Evolutionary conservation across 2,113 vertebrate genomes (phyloP).

Genomic region (Cygnus atratus): DNA sequence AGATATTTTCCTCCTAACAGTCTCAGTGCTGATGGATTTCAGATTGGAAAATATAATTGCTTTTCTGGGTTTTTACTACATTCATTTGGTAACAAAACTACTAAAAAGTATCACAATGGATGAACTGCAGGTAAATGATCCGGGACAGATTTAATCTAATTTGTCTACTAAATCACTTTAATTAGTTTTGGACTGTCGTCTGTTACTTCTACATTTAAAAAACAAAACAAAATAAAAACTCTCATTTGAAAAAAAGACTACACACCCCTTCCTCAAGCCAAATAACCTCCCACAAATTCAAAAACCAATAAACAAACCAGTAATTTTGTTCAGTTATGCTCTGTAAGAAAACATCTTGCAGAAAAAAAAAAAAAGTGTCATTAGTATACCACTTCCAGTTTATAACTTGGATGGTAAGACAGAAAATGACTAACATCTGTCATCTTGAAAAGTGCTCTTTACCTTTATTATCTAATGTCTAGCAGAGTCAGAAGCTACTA

Average conservation of each 20-base stretch:
- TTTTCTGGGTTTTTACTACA: slow-evolving; percentile 29
- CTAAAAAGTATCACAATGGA: slow-evolving; percentile 17
- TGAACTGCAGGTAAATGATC: slow-evolving; percentile 33
- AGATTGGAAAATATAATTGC: slow-evolving; percentile 26
- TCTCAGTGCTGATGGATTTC: neutral
- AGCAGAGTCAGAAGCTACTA: neutral
- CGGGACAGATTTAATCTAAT: slow-evolving; percentile 23
- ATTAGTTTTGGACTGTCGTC: slow-evolving; percentile 1
- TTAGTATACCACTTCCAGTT: neutral
- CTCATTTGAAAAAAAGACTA: neutral
- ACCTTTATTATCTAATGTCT: neutral
- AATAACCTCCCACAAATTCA: neutral
- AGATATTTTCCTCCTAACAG: neutral
- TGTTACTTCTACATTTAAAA: neutral
- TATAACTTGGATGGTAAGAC: neutral
- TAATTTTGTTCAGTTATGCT: neutral
- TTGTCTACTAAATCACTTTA: slow-evolving; percentile 26
- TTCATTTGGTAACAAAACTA: slow-evolving; percentile 5
- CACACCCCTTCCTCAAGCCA: neutral
- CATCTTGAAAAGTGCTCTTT: neutral
- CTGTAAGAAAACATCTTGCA: neutral
- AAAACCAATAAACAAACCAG: neutral
- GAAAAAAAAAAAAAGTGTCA: fast-evolving
- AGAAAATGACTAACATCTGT: neutral
- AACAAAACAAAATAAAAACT: neutral